Percentiles rank a stretch among this genome's conserved stretches.
Conservation (phyloP, 2,113 vertebrate genomes). For the Natator depressus region DNA sequence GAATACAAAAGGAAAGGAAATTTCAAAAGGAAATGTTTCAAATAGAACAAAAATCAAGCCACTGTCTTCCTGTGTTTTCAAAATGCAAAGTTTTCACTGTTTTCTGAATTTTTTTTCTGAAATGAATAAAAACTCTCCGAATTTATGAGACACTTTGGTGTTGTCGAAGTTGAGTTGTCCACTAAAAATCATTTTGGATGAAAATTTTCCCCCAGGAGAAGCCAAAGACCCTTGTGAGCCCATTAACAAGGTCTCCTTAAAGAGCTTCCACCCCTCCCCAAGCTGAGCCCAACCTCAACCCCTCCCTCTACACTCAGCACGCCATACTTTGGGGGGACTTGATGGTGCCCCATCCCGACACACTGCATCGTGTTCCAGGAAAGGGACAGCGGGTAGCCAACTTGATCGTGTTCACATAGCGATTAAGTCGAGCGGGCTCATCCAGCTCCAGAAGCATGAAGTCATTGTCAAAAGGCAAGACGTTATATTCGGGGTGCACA, state of each 20-base stretch:
- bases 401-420: slow-evolving; percentile 76
- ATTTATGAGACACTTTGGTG: not conserved
- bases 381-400: slow-evolving; percentile 78
- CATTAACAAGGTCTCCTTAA: not conserved
- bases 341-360: slow-evolving; percentile 85
- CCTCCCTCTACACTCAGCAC: not conserved
- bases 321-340: slow-evolving; percentile 74
- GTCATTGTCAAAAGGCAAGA: slow-evolving; percentile 69
- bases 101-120: not conserved
- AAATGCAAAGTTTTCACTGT: not conserved
- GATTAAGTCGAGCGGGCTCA: slow-evolving; percentile 69
- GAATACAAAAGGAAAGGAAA: not conserved
- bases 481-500: slow-evolving; percentile 55
- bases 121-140: not conserved
- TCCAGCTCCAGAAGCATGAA: slow-evolving; percentile 85
- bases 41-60: not conserved
- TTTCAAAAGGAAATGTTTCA: not conserved
- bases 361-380: slow-evolving; percentile 76
- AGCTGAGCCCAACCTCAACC: not conserved
- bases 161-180: not conserved
- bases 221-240: not conserved
- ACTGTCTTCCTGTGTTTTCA: not conserved
- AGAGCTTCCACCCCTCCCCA: not conserved
- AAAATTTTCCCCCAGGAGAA: not conserved
- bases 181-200: not conserved